Conservation (phyloP, 2,888 invertebrate genomes). For the Apodemia duryi region DNA sequence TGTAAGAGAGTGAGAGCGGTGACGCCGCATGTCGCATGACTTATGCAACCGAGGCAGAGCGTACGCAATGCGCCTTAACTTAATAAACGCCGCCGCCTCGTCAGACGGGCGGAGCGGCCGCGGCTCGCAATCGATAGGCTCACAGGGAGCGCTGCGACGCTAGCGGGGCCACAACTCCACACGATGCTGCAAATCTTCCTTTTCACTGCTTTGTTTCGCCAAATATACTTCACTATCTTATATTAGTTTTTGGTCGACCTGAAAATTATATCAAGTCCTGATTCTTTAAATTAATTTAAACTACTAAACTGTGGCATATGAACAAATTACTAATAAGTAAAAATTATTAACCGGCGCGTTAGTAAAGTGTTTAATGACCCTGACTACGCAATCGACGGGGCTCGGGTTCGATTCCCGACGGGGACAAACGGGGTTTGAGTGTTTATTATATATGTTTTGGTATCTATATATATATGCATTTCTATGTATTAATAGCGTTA, state of each 20-base stretch:
- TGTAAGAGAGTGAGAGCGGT: neutral
- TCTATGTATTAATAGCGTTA: no score
- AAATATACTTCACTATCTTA: neutral
- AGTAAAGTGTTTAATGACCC: no score
- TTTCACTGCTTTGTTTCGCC: neutral
- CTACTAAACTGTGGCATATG: no score
- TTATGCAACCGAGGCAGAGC: conserved; percentile 1
- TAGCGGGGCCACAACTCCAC: neutral
- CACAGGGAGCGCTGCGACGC: neutral
- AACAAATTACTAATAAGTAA: no score
- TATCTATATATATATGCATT: no score
- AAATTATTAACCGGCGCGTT: no score
- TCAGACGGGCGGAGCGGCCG: neutral
- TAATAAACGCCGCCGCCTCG: neutral
- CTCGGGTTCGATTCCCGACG: no score
- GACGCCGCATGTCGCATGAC: neutral
- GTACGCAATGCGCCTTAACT: conserved; percentile 5
- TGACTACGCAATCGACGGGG: no score
- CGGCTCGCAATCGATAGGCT: neutral
- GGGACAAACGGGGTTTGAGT: no score
- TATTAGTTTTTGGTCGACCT: neutral
- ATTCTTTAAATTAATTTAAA: no score
- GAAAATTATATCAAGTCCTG: no score
- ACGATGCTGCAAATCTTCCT: neutral
- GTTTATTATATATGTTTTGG: no score